Conservation (phyloP, 2,113 vertebrate species). For the Melanotaenia duboulayi region DNA sequence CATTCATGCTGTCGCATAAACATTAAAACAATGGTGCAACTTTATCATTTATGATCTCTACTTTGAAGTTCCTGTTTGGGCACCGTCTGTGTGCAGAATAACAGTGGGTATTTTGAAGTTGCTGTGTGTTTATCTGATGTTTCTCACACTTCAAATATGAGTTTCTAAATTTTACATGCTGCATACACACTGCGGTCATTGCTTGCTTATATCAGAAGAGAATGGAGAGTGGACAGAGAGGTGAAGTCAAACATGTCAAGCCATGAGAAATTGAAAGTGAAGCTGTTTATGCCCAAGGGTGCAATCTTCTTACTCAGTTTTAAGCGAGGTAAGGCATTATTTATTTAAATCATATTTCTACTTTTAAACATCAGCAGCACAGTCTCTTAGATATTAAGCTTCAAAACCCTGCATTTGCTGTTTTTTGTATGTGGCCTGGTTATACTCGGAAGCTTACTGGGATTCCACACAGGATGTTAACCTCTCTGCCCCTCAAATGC, state of each 20-base stretch:
- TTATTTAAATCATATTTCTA: conserved; percentile 68
- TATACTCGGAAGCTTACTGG: conserved; percentile 44
- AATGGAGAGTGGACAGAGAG: conserved; percentile 34
- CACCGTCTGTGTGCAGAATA: neutral
- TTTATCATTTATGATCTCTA: neutral
- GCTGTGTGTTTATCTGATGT: conserved; percentile 10
- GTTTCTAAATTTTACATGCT: neutral
- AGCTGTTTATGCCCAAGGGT: conserved; percentile 71
- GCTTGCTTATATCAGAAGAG: conserved; percentile 34
- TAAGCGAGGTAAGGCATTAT: conserved; percentile 57
- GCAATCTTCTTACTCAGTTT: conserved; percentile 48
- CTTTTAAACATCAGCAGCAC: conserved; percentile 70
- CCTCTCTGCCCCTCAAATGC: conserved; percentile 42
- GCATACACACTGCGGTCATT: conserved; percentile 8
- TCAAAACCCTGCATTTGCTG: conserved; percentile 45
- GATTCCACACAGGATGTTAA: conserved; percentile 48
- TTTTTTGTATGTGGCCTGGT: conserved; percentile 64
- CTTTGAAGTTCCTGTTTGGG: conserved; percentile 41
- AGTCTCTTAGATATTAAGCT: conserved; percentile 62
- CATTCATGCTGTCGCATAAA: neutral
- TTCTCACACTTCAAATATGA: neutral
- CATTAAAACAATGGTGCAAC: neutral
- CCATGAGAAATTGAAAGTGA: conserved; percentile 53
- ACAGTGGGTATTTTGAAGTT: neutral
- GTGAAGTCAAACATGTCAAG: conserved; percentile 38